phyloP scores from a whole-genome alignment of 1,140 invertebrate species.

The Archivesica marissinica region DNA sequence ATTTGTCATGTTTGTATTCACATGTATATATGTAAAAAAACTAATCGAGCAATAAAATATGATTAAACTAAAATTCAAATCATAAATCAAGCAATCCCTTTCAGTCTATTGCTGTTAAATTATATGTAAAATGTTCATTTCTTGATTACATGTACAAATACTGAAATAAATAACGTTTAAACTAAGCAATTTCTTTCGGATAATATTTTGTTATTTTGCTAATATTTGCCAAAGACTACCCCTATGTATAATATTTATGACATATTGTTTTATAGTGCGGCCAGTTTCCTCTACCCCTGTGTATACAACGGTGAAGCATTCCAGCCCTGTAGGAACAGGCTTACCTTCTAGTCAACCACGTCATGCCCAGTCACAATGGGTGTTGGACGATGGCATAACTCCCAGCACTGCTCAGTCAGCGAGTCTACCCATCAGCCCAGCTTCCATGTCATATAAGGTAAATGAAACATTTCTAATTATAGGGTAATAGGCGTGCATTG shows the following conservation, averaged over 20 bases:
- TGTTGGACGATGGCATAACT: conserved; percentile 14
- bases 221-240: neutral
- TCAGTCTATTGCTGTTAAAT: too few species aligned
- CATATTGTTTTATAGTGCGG: conserved; percentile 38
- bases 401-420: conserved; percentile 53
- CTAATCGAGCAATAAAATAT: too few species aligned
- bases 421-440: conserved; percentile 74
- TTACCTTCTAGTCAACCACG: neutral
- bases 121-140: too few species aligned
- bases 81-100: too few species aligned
- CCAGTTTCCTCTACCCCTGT: conserved; percentile 69
- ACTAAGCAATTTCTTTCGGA: too few species aligned
- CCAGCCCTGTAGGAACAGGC: neutral
- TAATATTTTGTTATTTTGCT: neutral
- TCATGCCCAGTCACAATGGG: conserved; percentile 33
- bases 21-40: too few species aligned
- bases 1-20: too few species aligned
- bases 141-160: too few species aligned
- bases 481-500: too few species aligned
- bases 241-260: neutral
- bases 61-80: too few species aligned
- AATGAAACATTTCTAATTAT: neutral
- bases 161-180: too few species aligned
- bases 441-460: conserved; percentile 77
- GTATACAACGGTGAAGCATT: conserved; percentile 70